These are phyloP conservation scores for Tyria jacobaeae DNA, from an alignment of 2,888 invertebrate genomes.

Conservation along the genomic window DNA sequence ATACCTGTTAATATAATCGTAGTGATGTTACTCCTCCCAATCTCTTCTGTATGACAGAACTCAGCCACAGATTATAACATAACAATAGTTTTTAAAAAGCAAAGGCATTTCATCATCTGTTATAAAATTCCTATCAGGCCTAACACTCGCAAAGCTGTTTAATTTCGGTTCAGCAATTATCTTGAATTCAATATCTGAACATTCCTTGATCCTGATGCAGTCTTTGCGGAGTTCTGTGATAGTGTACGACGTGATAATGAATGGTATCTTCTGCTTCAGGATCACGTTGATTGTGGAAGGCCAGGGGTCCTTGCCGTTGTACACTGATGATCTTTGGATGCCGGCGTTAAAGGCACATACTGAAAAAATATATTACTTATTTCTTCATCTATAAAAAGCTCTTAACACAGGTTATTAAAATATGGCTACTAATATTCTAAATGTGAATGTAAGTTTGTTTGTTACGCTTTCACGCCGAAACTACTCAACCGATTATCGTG, in stretches of 20 bases:
- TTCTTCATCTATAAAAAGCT: not conserved
- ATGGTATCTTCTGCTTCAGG: constrained; percentile 84
- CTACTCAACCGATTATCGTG: too few relatives aligned
- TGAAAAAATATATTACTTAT: constrained; percentile 57
- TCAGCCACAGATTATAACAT: constrained; percentile 80
- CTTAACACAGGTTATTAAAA: too few relatives aligned
- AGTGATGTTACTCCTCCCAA: not conserved
- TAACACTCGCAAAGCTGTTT: constrained; percentile 89
- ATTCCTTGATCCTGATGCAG: constrained; percentile 84
- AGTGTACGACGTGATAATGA: constrained; percentile 90
- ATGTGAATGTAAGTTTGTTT: too few relatives aligned
- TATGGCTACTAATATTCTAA: too few relatives aligned
- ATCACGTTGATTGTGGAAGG: constrained; percentile 87
- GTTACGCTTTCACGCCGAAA: too few relatives aligned
- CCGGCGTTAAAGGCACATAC: constrained; percentile 92
- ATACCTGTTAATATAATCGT: too few relatives aligned
- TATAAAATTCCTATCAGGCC: constrained; percentile 91
- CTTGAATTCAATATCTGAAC: constrained; percentile 78
- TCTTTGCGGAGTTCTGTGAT: constrained; percentile 89
- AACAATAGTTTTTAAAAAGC: constrained; percentile 90
- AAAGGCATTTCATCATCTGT: constrained; percentile 90
- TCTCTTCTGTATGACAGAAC: not conserved
- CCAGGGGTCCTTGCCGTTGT: constrained; percentile 89
- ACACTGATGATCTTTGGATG: constrained; percentile 89
- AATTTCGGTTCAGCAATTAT: constrained; percentile 83